Evolutionary conservation across 2,888 invertebrate genomes (phyloP), one percentile per base, ranked within the genome.

Genomic region (Kuschelorhynchus macadamiae): DNA sequence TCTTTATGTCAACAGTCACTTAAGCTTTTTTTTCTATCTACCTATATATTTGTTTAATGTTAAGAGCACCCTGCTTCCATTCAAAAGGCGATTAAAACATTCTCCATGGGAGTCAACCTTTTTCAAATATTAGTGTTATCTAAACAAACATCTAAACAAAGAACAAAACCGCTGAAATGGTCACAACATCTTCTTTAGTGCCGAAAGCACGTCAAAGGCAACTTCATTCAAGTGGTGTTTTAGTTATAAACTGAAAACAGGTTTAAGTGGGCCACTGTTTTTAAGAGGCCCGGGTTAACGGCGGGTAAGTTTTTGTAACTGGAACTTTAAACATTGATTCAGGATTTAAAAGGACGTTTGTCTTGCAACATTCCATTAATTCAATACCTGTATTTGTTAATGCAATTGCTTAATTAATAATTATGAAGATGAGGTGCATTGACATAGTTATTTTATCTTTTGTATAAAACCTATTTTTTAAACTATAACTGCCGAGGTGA

Each of bases 141-240:
- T 70, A 65, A 60, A 56, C 57, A 59, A 69, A 70, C 50, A 70
- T 66, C 70, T 61, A 65, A 65, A 70, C 70, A 70, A 70, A 69
- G 69, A 64, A 65, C 55, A 60, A 68, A 59, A 68, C 68, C 60
- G 68, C 50, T 60, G 68, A 68, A 68, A 68, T 53, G 63, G 55
- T 68, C 68, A 46, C 59, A 63, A 64, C 68, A 60, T 64, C 68
- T 68, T 64, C 67, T 62, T 68, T 63, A 67, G 63, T 62, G 57
- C 67, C 67, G 67, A 62, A 62, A 33, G 8, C 52, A 61, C 60
- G 60, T 66, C 66, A 60, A 52, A 60, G 59, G 66, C 42, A 41
- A 59, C 59, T 66, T 60, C 60, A 66, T 66, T 66, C 60, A 66
- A 41, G 60, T 60, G 46, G 32, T 17, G 12, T 42, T 8, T 52